phyloP scores from a whole-genome alignment of 2,888 invertebrate species.

The Panopea generosa region DNA sequence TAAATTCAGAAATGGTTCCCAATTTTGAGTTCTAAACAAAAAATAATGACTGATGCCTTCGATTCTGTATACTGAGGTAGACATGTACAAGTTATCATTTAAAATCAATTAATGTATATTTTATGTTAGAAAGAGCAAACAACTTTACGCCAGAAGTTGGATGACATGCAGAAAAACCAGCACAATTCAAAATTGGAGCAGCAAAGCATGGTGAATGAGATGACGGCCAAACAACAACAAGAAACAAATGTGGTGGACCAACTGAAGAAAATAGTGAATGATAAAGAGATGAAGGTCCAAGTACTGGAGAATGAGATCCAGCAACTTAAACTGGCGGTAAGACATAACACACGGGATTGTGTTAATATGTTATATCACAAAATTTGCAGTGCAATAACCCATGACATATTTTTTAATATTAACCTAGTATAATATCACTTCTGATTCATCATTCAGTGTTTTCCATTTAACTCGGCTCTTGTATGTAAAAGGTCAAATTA shows the following conservation, averaged over 20 bases:
- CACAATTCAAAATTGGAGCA: constrained; percentile 64
- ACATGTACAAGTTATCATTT: too few relatives aligned
- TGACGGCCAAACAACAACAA: constrained; percentile 78
- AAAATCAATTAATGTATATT: too few relatives aligned
- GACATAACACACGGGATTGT: too few relatives aligned
- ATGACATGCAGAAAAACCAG: constrained; percentile 68
- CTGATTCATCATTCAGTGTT: too few relatives aligned
- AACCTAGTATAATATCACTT: too few relatives aligned
- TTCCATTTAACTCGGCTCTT: too few relatives aligned
- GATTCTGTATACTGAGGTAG: too few relatives aligned
- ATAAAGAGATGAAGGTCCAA: constrained; percentile 82
- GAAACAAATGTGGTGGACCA: constrained; percentile 82
- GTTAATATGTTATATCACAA: neutral
- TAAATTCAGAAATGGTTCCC: too few relatives aligned
- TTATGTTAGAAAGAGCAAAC: constrained; percentile 74
- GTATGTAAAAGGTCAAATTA: too few relatives aligned
- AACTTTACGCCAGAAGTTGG: constrained; percentile 75
- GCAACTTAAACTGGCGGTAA: constrained; percentile 74
- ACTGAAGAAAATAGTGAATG: constrained; percentile 81
- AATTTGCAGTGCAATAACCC: neutral
- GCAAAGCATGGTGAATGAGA: constrained; percentile 69
- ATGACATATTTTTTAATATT: too few relatives aligned
- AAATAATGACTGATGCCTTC: too few relatives aligned
- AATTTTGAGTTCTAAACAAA: too few relatives aligned
- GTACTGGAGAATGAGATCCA: constrained; percentile 79